Conservation (phyloP, 2,888 invertebrate species). For the Lomographa bimaculata region DNA sequence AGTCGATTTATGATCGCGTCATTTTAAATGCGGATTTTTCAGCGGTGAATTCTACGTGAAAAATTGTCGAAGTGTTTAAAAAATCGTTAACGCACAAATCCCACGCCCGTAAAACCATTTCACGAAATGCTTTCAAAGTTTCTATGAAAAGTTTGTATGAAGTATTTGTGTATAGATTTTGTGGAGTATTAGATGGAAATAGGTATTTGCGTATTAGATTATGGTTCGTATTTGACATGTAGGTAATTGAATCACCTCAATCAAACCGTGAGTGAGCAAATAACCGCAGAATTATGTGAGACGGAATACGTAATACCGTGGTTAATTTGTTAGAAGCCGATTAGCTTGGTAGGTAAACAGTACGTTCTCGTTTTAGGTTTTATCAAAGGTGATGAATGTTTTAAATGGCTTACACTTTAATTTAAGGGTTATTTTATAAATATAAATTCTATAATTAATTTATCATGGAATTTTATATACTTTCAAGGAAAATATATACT, state of each 20-base stretch:
- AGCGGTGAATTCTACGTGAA: constrained; percentile 67
- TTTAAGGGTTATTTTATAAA: too few species aligned
- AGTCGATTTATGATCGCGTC: constrained; percentile 35
- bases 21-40: constrained; percentile 54
- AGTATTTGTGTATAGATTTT: constrained; percentile 28
- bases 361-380: too few species aligned
- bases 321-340: constrained; percentile 48
- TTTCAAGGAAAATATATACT: too few species aligned
- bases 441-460: too few species aligned
- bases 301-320: constrained; percentile 63
- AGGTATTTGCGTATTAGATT: constrained; percentile 45
- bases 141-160: constrained; percentile 40
- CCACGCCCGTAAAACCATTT: constrained; percentile 83
- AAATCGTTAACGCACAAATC: constrained; percentile 77
- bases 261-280: constrained; percentile 54
- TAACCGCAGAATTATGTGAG: constrained; percentile 55
- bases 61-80: constrained; percentile 60
- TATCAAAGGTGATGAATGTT: too few species aligned
- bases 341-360: constrained; percentile 30
- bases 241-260: constrained; percentile 59
- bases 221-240: constrained; percentile 49
- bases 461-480: too few species aligned
- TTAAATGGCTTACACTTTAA: too few species aligned
- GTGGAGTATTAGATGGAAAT: constrained; percentile 37
- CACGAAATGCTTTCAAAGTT: constrained; percentile 80